Base-by-base conservation (phyloP, 2,888 invertebrate species). In the Patella pellucida region DNA sequence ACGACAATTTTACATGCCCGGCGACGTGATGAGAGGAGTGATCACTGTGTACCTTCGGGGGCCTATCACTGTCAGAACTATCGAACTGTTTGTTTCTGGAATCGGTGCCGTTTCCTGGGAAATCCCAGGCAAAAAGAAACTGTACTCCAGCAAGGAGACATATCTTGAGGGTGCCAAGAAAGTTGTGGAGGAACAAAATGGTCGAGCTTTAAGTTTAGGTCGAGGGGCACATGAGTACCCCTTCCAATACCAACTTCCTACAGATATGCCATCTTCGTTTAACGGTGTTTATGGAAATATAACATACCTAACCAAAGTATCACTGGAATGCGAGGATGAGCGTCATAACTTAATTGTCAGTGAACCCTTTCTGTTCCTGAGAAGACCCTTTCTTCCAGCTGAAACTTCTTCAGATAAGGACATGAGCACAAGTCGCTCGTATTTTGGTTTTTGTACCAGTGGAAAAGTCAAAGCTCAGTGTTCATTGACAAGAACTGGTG, bases 251-350 rank as follows among this genome's bases (percentile, higher is more conserved):
- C 82, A 80, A 56, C 87, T 91, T 0, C 89, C 88, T 0, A 74
- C 80, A 0, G 85, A 85, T 74, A 81, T 91, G 2, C 91, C 91
- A 0, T 89, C 89, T 9, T 89, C 90, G 3, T 90, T 89, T 79
- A 89, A 89, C 52, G 91, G 91, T 50, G 88, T 90, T 75, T 89
- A 84, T 77, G 91, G 91, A 52, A 89, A 88, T 80, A 87, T 90
- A 56, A 89, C 90, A 0, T 91, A 91, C 74, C 86, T 90, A 14
- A 83, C 89, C 3, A 90, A 90, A 79, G 90, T 89, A 15, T 83
- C 88, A n/a, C 80, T 81, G 68, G 77, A 86, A 67, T 87, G 89
- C 41, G 89, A 89, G 70, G 85, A 85, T 69, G 85, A 84, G 7
- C 80, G 85, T 16, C 85, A 88, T 70, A 85, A 88, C 1, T 87